These are phyloP conservation scores for Malthinus flaveolus DNA, from an alignment of 2,888 invertebrate species.

Conservation along the genomic window DNA sequence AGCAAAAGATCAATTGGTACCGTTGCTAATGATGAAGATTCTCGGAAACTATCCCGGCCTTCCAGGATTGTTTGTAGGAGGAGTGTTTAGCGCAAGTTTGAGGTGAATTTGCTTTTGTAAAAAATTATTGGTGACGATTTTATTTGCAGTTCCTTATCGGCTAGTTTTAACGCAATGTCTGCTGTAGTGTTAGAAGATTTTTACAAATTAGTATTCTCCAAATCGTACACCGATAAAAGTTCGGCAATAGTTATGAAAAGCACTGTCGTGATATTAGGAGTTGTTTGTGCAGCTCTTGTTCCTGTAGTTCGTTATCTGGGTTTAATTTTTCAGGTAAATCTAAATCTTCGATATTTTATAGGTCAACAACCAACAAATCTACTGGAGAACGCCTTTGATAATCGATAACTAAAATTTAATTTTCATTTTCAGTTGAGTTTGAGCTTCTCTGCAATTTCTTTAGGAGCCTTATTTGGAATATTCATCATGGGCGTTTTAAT, in stretches of 20 bases:
- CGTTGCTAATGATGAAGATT: slow-evolving; percentile 41
- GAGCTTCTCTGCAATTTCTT: slow-evolving; percentile 65
- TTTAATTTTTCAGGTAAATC: background rate
- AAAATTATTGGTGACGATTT: slow-evolving; percentile 61
- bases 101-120: slow-evolving; percentile 68
- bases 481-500: slow-evolving; percentile 70
- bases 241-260: background rate
- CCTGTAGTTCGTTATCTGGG: background rate
- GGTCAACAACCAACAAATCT: no score
- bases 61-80: slow-evolving; percentile 70
- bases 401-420: no score
- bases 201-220: background rate
- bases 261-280: background rate
- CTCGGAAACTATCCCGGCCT: no score
- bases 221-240: background rate
- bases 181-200: slow-evolving; percentile 2
- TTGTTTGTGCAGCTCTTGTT: background rate
- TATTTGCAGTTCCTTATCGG: background rate
- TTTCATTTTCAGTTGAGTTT: slow-evolving; percentile 57
- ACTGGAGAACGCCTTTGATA: no score
- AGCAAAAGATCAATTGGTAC: slow-evolving; percentile 32
- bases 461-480: slow-evolving; percentile 68
- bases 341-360: background rate
- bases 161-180: background rate
- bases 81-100: slow-evolving; percentile 70